A percentile compares a stretch with the other conserved stretches of the same genome.
Conservation (phyloP, 2,113 vertebrate genomes). For the Chlorodrepanis virens region DNA sequence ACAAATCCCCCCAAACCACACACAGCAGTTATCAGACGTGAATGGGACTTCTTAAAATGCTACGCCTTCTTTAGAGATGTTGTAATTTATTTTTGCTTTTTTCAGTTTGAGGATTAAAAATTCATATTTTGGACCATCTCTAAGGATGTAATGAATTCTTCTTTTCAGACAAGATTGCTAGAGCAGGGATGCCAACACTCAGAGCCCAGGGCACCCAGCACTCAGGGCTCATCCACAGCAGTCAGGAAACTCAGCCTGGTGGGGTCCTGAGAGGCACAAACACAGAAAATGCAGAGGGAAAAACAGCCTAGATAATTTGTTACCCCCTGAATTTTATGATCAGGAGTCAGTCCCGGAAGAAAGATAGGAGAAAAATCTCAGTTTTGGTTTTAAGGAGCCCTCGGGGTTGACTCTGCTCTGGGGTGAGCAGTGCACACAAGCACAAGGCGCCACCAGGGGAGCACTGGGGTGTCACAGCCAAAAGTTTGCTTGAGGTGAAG, state of each 20-base stretch:
- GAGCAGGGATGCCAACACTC: neutral
- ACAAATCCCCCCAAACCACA: neutral
- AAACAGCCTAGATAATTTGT: neutral
- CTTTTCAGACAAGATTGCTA: neutral
- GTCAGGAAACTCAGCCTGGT: neutral
- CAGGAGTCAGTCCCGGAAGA: neutral
- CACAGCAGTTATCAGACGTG: neutral
- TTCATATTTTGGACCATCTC: neutral
- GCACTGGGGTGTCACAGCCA: neutral
- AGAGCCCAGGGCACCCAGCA: neutral
- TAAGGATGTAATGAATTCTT: neutral
- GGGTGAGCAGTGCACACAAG: neutral
- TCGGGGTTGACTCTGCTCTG: neutral
- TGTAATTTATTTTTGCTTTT: no score
- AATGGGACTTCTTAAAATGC: neutral
- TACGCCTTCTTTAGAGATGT: neutral
- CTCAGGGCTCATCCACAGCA: neutral
- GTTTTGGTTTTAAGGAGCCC: neutral
- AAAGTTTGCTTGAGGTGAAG: neutral
- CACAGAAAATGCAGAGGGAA: neutral
- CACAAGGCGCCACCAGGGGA: neutral
- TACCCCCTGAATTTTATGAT: neutral
- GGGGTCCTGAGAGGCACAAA: neutral
- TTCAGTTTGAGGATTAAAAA: neutral
- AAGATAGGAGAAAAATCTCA: neutral